phyloP scores from a whole-genome alignment of 1,140 invertebrate genomes.

The Sminthurides bifidus region DNA sequence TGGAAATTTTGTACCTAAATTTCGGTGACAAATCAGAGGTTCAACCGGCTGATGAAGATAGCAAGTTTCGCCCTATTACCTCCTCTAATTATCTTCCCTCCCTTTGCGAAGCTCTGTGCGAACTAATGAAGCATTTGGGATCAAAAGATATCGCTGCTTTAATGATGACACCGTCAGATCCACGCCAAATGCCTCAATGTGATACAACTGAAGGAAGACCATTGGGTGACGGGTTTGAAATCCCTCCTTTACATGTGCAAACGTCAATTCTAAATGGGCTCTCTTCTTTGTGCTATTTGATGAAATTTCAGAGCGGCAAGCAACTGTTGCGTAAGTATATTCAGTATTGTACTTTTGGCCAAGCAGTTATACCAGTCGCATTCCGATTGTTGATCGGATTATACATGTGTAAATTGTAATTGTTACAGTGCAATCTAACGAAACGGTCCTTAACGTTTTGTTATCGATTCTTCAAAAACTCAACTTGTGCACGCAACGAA shows the following conservation, averaged over 20 bases:
- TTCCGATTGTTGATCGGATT: not conserved
- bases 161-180: not conserved
- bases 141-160: not conserved
- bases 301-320: conserved; percentile 7
- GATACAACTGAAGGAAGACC: not conserved
- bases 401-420: not conserved
- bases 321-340: conserved; percentile 9
- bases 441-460: not conserved
- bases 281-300: conserved; percentile 1
- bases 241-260: conserved; percentile 18
- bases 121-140: conserved; percentile 19
- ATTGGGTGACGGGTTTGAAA: conserved; percentile 8
- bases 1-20: not conserved
- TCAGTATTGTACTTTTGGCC: not conserved
- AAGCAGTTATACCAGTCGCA: not conserved
- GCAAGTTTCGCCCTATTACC: conserved; percentile 7
- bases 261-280: conserved; percentile 20
- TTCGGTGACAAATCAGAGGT: not conserved
- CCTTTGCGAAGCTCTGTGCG: conserved; percentile 23
- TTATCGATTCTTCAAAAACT: conserved; percentile 8
- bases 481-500: conserved; percentile 4
- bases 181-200: not conserved
- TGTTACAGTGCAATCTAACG: not conserved
- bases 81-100: conserved; percentile 16
- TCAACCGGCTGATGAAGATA: not conserved